Conservation (phyloP, 64 coral and sea anemone species). For the Pocillopora verrucosa region DNA sequence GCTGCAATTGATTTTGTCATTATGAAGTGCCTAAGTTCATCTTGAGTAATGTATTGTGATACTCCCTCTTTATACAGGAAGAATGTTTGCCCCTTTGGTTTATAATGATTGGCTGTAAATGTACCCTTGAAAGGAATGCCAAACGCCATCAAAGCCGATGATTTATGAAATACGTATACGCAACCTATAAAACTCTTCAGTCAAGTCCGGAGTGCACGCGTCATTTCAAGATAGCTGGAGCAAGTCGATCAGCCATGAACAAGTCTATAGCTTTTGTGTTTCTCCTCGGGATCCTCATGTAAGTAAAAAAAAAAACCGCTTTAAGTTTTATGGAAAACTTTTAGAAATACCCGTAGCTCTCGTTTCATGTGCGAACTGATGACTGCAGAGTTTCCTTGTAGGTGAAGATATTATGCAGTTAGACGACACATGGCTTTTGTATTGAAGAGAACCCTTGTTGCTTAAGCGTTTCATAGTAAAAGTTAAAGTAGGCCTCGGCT, state of each 20-base stretch:
- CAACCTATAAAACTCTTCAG: slow-evolving; percentile 17
- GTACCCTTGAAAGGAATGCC: slow-evolving; percentile 38
- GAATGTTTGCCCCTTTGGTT: slow-evolving; percentile 17
- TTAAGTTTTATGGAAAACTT: background rate
- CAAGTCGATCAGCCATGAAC: slow-evolving; percentile 25
- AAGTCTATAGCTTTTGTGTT: background rate
- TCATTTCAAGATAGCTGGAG: slow-evolving; percentile 3
- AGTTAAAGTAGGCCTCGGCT: too few relatives aligned
- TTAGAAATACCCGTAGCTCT: background rate
- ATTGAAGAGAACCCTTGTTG: too few relatives aligned
- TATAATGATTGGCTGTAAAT: slow-evolving; percentile 47
- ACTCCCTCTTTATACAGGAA: slow-evolving; percentile 20
- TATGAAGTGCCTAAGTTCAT: background rate
- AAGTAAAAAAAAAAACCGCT: background rate
- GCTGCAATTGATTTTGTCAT: slow-evolving; percentile 32
- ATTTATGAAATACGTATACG: slow-evolving; percentile 44
- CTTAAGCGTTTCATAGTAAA: too few relatives aligned
- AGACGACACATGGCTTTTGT: too few relatives aligned
- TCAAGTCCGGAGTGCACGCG: slow-evolving; percentile 12
- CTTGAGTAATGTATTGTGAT: slow-evolving; percentile 25
- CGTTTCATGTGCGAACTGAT: background rate
- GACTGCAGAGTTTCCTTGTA: background rate
- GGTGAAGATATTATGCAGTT: background rate
- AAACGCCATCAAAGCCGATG: slow-evolving; percentile 34
- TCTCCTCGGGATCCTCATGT: slow-evolving; percentile 12